Evolutionary conservation across 2,113 vertebrate species (phyloP).

Genomic region (Urocitellus parryii): DNA sequence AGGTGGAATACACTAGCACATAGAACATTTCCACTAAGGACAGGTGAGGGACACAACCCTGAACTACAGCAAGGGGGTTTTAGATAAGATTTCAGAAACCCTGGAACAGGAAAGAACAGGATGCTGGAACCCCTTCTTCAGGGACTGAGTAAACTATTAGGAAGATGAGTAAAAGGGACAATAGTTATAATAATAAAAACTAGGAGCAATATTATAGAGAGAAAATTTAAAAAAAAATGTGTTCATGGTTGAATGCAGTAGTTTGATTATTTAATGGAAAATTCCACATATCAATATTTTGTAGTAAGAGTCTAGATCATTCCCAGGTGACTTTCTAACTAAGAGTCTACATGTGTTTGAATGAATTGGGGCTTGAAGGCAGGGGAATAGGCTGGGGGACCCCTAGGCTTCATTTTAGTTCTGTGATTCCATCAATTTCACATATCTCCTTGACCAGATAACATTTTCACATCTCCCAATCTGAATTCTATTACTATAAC

Average conservation of each 20-base stretch:
- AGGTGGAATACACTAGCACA: neutral
- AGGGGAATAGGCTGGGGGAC: neutral
- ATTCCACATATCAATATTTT: conserved; percentile 26
- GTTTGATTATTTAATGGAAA: neutral
- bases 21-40: neutral
- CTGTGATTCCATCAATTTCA: neutral
- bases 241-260: neutral
- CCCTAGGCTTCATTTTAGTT: neutral
- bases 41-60: neutral
- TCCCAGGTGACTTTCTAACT: neutral
- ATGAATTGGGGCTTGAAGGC: neutral
- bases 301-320: neutral
- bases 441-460: conserved; percentile 1
- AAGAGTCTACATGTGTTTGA: neutral
- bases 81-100: neutral
- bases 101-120: neutral
- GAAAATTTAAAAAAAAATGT: neutral
- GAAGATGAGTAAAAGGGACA: neutral
- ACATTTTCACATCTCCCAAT: neutral
- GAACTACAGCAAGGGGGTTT: neutral
- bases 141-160: neutral
- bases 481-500: neutral
- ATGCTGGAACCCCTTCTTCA: neutral
- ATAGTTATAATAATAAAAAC: neutral
- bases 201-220: neutral